Evolutionary conservation across 2,888 invertebrate genomes (phyloP).

Genomic region (Watsonalla cultraria): DNA sequence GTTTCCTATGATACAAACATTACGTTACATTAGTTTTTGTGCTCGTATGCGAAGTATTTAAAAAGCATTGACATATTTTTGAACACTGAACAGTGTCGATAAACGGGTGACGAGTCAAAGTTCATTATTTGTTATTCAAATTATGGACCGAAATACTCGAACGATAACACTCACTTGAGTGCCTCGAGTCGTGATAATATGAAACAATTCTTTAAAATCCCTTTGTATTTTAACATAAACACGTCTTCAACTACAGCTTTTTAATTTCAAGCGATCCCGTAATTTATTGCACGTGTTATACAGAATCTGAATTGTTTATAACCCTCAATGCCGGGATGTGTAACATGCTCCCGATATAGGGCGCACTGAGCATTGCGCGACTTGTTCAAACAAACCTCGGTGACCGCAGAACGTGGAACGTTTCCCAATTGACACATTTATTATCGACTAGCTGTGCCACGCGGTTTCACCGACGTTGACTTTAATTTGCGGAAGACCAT

Average conservation of each 20-base stretch:
- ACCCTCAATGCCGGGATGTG: not conserved
- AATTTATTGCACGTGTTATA: not conserved
- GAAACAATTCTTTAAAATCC: not conserved
- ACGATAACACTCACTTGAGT: not conserved
- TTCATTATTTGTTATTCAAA: not conserved
- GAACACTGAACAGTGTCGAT: slow-evolving; percentile 13
- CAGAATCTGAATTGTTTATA: not conserved
- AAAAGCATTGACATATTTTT: slow-evolving; percentile 17
- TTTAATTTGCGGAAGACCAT: too few species aligned
- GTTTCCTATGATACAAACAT: too few species aligned
- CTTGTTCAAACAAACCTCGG: not conserved
- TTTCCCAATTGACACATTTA: not conserved
- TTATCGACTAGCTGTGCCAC: not conserved
- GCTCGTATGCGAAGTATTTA: slow-evolving; percentile 18
- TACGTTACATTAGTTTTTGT: too few species aligned
- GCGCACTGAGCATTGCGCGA: not conserved
- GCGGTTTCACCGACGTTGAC: too few species aligned
- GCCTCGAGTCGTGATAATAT: not conserved
- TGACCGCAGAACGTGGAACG: not conserved
- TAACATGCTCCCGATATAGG: not conserved
- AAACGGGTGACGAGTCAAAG: not conserved
- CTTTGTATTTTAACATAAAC: not conserved
- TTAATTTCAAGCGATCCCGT: not conserved
- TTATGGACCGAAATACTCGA: not conserved
- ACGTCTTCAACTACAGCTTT: not conserved